These are phyloP conservation scores for Coptodon rendalli DNA, from an alignment of 2,113 vertebrate genomes.

Conservation along the genomic window DNA sequence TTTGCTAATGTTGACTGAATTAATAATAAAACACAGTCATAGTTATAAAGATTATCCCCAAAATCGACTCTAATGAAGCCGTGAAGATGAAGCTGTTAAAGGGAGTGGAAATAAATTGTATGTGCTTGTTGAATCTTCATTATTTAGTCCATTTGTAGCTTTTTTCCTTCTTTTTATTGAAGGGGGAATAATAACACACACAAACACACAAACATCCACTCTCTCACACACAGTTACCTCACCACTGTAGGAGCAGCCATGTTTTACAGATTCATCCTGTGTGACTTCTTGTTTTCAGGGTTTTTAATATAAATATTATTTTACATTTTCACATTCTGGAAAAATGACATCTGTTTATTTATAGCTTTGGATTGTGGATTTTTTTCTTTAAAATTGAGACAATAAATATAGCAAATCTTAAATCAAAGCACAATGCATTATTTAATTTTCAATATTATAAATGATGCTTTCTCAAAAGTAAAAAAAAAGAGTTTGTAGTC, in stretches of 20 bases:
- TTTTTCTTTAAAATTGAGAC: neutral
- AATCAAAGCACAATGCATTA: neutral
- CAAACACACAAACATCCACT: neutral
- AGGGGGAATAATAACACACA: neutral
- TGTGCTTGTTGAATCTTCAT: neutral
- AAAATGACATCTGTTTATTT: neutral
- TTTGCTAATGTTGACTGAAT: conserved; percentile 26
- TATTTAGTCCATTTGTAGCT: neutral
- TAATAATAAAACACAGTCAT: neutral
- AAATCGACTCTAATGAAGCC: conserved; percentile 9
- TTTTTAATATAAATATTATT: neutral
- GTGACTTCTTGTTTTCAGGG: neutral
- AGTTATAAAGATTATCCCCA: conserved; percentile 4
- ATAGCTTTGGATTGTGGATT: neutral
- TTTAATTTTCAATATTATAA: neutral
- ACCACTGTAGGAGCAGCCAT: neutral
- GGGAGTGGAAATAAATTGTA: neutral
- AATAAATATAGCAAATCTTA: neutral
- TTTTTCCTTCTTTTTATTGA: neutral
- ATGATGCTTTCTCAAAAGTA: neutral
- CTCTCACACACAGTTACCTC: neutral
- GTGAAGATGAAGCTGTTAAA: neutral
- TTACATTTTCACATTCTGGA: neutral
- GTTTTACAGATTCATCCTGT: neutral
- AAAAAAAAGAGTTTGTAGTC: neutral